Evolutionary conservation across 2,113 vertebrate genomes (phyloP).

Genomic region (Lanius ludovicianus): DNA sequence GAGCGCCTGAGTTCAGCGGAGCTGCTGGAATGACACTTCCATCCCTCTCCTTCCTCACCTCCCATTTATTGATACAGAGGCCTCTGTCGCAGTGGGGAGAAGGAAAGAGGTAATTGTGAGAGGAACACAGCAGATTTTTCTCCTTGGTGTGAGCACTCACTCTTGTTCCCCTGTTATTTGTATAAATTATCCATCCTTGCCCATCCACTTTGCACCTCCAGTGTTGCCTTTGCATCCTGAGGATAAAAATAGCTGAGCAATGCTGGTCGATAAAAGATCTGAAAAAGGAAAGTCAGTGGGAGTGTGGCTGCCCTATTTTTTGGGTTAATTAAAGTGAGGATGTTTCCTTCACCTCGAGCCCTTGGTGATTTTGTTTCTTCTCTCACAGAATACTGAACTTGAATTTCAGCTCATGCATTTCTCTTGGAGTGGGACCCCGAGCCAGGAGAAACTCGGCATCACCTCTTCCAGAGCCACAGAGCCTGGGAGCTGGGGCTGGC

Average conservation of each 20-base stretch:
- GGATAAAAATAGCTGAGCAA: neutral
- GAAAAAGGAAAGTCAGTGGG: neutral
- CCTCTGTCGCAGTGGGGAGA: neutral
- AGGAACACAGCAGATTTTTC: neutral
- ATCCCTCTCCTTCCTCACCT: neutral
- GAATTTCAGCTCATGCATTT: rapidly evolving
- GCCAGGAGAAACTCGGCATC: rapidly evolving
- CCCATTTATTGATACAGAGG: neutral
- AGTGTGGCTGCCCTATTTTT: conserved; percentile 21
- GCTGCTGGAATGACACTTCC: neutral
- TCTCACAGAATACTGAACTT: neutral
- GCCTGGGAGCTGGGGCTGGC: neutral
- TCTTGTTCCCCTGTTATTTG: neutral
- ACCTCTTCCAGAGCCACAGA: rapidly evolving
- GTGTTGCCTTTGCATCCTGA: neutral
- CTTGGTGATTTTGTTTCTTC: neutral
- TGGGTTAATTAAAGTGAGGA: neutral
- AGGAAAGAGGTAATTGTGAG: neutral
- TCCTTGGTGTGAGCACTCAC: neutral
- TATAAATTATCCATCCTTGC: neutral
- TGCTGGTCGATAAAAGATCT: neutral
- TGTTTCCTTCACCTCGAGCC: neutral
- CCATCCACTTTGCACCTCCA: conserved; percentile 32
- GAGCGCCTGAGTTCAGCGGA: neutral
- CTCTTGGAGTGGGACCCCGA: rapidly evolving